Conservation (phyloP, 2,888 invertebrate species). For the Parasteatoda lunata region DNA sequence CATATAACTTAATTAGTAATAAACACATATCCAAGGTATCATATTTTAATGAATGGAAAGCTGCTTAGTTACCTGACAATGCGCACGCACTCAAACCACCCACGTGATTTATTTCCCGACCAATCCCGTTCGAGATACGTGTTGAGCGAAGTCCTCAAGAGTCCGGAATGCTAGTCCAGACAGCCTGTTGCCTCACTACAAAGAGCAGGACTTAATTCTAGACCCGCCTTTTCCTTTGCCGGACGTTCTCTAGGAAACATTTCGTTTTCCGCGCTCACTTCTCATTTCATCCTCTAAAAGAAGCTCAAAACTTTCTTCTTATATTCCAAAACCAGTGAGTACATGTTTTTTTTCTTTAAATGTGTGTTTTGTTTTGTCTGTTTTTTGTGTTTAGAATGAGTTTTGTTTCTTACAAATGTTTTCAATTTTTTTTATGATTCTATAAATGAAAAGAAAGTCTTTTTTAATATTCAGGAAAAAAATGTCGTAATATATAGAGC, state of each 20-base stretch:
- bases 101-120: slow-evolving; percentile 32
- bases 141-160: slow-evolving; percentile 51
- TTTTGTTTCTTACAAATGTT: too few species aligned
- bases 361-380: too few species aligned
- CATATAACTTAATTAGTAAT: slow-evolving; percentile 4
- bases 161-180: slow-evolving; percentile 25
- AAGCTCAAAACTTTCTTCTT: not conserved
- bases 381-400: too few species aligned
- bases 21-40: slow-evolving; percentile 24
- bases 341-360: too few species aligned
- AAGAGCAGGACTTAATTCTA: slow-evolving; percentile 30
- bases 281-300: not conserved
- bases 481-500: too few species aligned
- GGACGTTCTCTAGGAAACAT: slow-evolving; percentile 20
- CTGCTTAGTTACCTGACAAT: not conserved
- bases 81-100: slow-evolving; percentile 39
- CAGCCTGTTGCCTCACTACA: slow-evolving; percentile 51
- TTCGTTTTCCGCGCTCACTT: not conserved
- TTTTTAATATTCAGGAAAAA: too few species aligned
- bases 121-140: slow-evolving; percentile 30
- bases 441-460: too few species aligned
- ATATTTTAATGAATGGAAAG: slow-evolving; percentile 45
- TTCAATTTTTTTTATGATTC: too few species aligned
- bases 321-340: too few species aligned
- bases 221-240: slow-evolving; percentile 19